Evolutionary conservation across 2,797 vertebrate species (phyloP).

Genomic region (Pseudochirops corinnae): DNA sequence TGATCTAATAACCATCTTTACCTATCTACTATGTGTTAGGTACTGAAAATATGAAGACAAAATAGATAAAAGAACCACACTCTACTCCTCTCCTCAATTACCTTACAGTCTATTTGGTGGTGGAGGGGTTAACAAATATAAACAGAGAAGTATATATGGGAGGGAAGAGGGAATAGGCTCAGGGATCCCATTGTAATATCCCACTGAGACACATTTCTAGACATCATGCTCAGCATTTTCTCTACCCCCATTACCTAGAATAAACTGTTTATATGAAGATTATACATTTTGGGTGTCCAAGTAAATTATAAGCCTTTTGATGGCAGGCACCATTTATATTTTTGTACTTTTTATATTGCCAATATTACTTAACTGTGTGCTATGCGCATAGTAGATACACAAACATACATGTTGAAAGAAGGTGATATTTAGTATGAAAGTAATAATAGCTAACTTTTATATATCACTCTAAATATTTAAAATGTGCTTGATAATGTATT

Average conservation of each 20-base stretch:
- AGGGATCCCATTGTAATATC: no score
- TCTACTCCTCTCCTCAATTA: not conserved
- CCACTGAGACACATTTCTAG: not conserved
- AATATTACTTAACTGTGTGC: not conserved
- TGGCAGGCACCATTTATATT: not conserved
- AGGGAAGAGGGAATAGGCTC: not conserved
- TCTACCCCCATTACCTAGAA: not conserved
- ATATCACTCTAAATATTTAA: not conserved
- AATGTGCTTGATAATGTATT: not conserved
- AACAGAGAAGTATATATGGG: not conserved
- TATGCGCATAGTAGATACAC: not conserved
- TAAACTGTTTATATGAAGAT: not conserved
- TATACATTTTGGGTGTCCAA: not conserved
- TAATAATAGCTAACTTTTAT: not conserved
- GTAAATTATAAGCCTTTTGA: conserved; percentile 1
- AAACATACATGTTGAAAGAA: not conserved
- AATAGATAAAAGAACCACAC: not conserved
- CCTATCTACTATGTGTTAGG: not conserved
- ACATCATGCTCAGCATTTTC: not conserved
- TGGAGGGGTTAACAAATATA: not conserved
- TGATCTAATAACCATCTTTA: not conserved
- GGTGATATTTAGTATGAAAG: not conserved
- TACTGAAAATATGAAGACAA: not conserved
- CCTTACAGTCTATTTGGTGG: not conserved
- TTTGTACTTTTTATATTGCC: not conserved